These are phyloP conservation scores for Petrocephalus zakoni DNA, from an alignment of 2,113 vertebrate species.

Conservation along the genomic window DNA sequence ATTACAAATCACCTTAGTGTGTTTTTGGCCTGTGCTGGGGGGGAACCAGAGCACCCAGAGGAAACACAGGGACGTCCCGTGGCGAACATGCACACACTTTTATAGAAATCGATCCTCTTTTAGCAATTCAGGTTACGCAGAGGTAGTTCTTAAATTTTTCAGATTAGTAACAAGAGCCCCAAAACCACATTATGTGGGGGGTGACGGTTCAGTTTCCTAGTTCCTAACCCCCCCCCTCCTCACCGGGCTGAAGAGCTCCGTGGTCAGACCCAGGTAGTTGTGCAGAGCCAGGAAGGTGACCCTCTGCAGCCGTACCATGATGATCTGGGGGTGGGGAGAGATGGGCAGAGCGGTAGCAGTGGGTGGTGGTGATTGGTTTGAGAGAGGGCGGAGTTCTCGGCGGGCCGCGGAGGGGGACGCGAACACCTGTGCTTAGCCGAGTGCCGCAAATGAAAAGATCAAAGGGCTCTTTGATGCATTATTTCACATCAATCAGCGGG, in stretches of 20 bases:
- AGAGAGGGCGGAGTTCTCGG: background rate
- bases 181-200: background rate
- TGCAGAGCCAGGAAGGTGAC: slow-evolving; percentile 90
- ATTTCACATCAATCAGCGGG: background rate
- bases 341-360: slow-evolving; percentile 16
- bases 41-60: too few species aligned
- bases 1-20: too few species aligned
- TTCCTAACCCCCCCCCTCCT: slow-evolving; percentile 33
- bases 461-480: slow-evolving; percentile 10
- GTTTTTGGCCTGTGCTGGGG: too few species aligned
- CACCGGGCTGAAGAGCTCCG: slow-evolving; percentile 88
- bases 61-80: too few species aligned
- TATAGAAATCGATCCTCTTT: background rate
- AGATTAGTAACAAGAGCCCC: background rate
- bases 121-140: background rate
- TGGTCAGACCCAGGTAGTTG: slow-evolving; percentile 90
- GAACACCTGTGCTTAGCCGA: background rate
- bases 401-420: background rate
- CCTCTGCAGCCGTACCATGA: slow-evolving; percentile 92
- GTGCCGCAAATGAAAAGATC: slow-evolving; percentile 1
- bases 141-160: background rate
- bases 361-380: background rate
- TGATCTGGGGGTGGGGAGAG: slow-evolving; percentile 68
- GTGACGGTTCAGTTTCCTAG: background rate
- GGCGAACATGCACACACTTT: too few species aligned